Base-by-base conservation (phyloP, 2,888 invertebrate species). In the Standfussiana lucernea region DNA sequence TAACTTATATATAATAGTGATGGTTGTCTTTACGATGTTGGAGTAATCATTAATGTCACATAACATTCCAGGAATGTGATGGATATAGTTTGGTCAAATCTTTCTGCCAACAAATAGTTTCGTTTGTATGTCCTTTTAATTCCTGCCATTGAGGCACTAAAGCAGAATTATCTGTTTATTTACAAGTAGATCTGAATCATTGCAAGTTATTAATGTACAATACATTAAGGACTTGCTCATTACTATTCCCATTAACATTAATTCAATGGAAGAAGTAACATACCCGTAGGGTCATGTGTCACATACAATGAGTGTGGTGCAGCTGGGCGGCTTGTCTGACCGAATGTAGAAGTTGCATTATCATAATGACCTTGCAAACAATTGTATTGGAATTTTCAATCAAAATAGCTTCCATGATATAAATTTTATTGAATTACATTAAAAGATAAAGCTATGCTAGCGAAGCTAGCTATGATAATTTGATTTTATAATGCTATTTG, bases 261-360 rank as follows among this genome's bases (percentile, higher is more conserved):
- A 50, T 61, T 79, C 47, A 74, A 74, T 72, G 61, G 59, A 69
- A 65, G 69, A 28, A 72, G 75, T 68, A 84, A 69, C 65, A 69
- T 42, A 21, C 8, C 8, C 35, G 45, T 84, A 35, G 69, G 80
- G 80, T 80, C 68, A 56, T 1, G 0, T 72, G 65, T 61, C 72
- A 50, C 42, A 47, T 37, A 28, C 61, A 56, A 42, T 70, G 28
- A 28, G 47, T 59, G 50, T 45, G 32, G 37, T 78, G 8, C n/a
- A 28, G 40, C 50, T 28, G 8, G 21, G 32, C 13, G 7, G 5
- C 42, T 76, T 53, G 59, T 50, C n/a, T 61, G 15, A 59, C 50
- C 50, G 70, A 35, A 40, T 47, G 21, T 28, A 59, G 42, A 37
- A 59, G 35, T 68, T 10, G 28, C 18, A 53, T 72, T 79, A 53